Base-by-base conservation (phyloP, 2,888 invertebrate species). In the Gari tellinella region DNA sequence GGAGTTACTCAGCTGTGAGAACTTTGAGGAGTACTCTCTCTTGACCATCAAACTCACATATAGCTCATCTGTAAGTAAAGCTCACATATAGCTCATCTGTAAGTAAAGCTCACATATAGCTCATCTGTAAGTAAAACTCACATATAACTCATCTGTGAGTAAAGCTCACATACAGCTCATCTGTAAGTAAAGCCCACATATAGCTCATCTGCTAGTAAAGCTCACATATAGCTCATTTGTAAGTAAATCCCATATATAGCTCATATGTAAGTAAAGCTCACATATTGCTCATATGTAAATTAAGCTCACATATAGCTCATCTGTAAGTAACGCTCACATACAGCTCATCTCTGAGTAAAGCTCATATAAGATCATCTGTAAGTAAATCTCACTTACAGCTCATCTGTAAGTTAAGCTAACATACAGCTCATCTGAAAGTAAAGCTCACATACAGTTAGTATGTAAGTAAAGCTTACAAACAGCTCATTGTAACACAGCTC, bases 41-140 rank as follows among this genome's bases (percentile, higher is more conserved):
- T 70, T 74, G 73, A 58, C 49, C 26, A 68, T 78, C 40, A 70
- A 70, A 26, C 67, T 78, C 17, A 74, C 73, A 2, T 70, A 74
- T 52, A 60, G 58, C 2, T 74, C 73, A 23, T 23, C 49, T 49
- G 78, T 78, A 73, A 66, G 56, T 70, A 57, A 10, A 21, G 1
- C 12, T 48, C n/a, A 8, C 7, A 43, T 14, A 17, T 43, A 43
- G 5, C n/a, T n/a, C n/a, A 23, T 23, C 49, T 49, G 78, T 78
- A 73, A 66, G 56, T 70, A 57, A 10, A 21, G 1, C 12, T 48
- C n/a, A 8, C 7, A 43, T 14, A 17, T 43, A 43, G 5, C n/a
- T n/a, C n/a, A 23, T 23, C 49, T 49, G 78, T 78, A 73, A 66
- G 56, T 70, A 57, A 10, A 21, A 1, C 12, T 48, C n/a, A 8